A percentile compares a stretch with the other conserved stretches of the same genome.
Evolutionary conservation across 2,797 vertebrate species (phyloP).

Genomic region (Schizothorax lantsangensis): DNA sequence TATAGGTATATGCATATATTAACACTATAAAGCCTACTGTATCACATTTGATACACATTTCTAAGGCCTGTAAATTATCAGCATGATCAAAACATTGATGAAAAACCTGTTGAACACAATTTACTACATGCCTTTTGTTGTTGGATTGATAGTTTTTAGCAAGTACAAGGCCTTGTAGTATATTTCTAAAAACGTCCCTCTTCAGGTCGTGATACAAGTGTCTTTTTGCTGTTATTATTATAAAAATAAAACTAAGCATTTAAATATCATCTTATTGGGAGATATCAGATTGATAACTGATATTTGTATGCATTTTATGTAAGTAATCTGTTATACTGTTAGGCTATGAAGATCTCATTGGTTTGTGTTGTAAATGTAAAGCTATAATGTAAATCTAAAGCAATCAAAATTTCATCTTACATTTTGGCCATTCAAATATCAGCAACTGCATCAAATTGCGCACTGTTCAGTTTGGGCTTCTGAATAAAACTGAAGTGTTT

Average conservation of each 20-base stretch:
- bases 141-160: not conserved
- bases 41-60: conserved; percentile 7
- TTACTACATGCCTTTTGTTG: not conserved
- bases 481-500: not conserved
- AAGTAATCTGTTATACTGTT: not conserved
- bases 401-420: not conserved
- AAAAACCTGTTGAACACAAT: not conserved
- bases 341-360: not conserved
- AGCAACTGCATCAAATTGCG: not conserved
- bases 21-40: not conserved
- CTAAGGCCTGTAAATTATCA: not conserved
- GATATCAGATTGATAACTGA: not conserved
- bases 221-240: not conserved
- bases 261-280: not conserved
- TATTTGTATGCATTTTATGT: not conserved
- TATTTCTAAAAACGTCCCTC: not conserved
- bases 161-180: not conserved
- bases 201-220: not conserved
- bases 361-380: not conserved
- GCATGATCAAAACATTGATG: not conserved
- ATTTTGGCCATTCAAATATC: not conserved
- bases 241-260: not conserved
- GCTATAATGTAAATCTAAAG: not conserved
- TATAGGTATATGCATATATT: conserved; percentile 18
- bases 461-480: not conserved